Base-by-base conservation (phyloP, 2,113 vertebrate genomes). In the Okapia johnstoni region DNA sequence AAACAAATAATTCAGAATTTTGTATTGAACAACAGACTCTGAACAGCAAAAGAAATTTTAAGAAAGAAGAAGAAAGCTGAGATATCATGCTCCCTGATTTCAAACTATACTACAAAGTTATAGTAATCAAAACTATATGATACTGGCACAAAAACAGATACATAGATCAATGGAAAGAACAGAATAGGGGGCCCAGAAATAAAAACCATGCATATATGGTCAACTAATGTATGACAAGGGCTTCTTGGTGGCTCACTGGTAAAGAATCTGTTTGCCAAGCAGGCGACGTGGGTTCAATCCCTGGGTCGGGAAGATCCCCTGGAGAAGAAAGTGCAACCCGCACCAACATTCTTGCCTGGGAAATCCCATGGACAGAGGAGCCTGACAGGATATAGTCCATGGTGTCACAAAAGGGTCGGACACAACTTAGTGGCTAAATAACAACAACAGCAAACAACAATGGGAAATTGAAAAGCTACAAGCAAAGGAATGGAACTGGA, bases 391-490 rank as follows among this genome's bases (percentile, higher is more conserved):
- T 70, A 40, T 12, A 23, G 19, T 40, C 19, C n/a, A 70, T 6
- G 19, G 63, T 36, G 63, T 23, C 0, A 0, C n/a, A 40, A 40
- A 70, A 70, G n/a, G 40, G n/a, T 13, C 23, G 19, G 66, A 40
- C 66, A 40, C 10, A 70, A 40, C 3, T 1, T 40, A 70, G n/a
- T 70, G n/a, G 40, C 19, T 40, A 70, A 70, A 40, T 3, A 70
- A 70, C n/a, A 40, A 70, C n/a, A 17, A n/a, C 33, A 70, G 36
- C n/a, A 70, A 70, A 36, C 12, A 70, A 23, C 66, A 70, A 70
- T 12, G 46, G 76, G 76, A 79, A 79, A 79, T 14, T 30, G 76
- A 79, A 79, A 79, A 30, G 46, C 46, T 79, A 50, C 76, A 79
- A 30, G 26, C 26, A 6, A 50, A 48, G 30, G 26, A 48, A 50